Conservation (phyloP, 2,888 invertebrate species). For the Philaethria dido region DNA sequence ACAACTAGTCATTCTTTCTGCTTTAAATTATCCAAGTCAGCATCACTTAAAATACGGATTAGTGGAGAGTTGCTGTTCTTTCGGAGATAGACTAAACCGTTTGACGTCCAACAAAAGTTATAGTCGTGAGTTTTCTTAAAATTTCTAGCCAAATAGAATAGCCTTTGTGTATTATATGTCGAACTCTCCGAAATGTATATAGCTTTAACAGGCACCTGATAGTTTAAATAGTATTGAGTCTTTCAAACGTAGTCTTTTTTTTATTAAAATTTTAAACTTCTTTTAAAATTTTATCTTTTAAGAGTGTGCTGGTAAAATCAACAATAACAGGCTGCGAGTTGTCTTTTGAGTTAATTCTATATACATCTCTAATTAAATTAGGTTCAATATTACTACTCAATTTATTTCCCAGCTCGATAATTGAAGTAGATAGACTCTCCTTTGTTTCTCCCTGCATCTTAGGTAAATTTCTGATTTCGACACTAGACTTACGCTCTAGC, state of each 20-base stretch:
- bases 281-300: too few species aligned
- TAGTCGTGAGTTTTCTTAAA: background rate
- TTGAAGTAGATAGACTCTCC: background rate
- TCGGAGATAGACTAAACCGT: slow-evolving; percentile 1
- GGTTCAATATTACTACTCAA: too few species aligned
- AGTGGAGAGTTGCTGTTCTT: slow-evolving; percentile 7
- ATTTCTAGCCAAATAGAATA: too few species aligned
- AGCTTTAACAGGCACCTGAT: background rate
- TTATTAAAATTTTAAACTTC: too few species aligned
- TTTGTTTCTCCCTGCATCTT: background rate
- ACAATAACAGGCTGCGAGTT: background rate
- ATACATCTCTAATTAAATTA: too few species aligned
- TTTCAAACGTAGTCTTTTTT: too few species aligned
- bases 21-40: background rate
- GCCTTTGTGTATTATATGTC: background rate
- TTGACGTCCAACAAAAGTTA: slow-evolving; percentile 4
- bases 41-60: background rate
- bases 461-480: background rate
- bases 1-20: too few species aligned
- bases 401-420: background rate
- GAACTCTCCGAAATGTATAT: background rate
- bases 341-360: slow-evolving; percentile 3
- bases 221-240: background rate
- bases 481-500: background rate
- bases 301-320: background rate